These are phyloP conservation scores for Drosophila rufa DNA, from an alignment of 1,140 invertebrate genomes.

Conservation along the genomic window DNA sequence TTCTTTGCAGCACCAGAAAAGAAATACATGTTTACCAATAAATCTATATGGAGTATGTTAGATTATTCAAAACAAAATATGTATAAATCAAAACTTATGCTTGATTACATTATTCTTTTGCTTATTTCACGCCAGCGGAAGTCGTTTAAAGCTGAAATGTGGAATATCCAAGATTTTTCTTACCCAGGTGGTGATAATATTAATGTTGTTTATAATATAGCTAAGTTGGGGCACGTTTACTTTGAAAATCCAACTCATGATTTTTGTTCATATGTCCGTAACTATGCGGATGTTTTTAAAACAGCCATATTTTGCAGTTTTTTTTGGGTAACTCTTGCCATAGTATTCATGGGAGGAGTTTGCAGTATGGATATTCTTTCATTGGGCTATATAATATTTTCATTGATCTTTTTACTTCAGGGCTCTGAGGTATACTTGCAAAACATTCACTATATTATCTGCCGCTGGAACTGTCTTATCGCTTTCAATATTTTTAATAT, in stretches of 20 bases:
- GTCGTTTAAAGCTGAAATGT: constrained; percentile 93
- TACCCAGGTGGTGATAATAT: constrained; percentile 86
- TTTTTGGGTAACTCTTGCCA: constrained; percentile 97
- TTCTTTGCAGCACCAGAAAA: not conserved
- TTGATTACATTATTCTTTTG: constrained; percentile 96
- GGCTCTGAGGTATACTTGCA: constrained; percentile 97
- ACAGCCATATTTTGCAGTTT: constrained; percentile 93
- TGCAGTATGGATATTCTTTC: constrained; percentile 97
- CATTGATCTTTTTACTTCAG: constrained; percentile 98
- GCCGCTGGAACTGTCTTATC: constrained; percentile 96
- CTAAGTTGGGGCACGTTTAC: constrained; percentile 85
- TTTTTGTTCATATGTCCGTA: constrained; percentile 85
- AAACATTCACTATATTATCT: constrained; percentile 92
- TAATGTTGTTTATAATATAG: constrained; percentile 88
- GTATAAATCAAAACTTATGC: constrained; percentile 90
- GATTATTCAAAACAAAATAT: constrained; percentile 11
- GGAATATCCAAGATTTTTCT: constrained; percentile 87
- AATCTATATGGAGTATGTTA: constrained; percentile 15
- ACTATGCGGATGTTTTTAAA: constrained; percentile 95
- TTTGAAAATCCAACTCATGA: constrained; percentile 94
- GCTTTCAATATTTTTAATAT: constrained; percentile 96
- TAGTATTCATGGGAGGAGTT: constrained; percentile 97
- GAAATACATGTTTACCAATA: not conserved
- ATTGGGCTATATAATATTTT: constrained; percentile 96
- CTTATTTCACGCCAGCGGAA: constrained; percentile 94